Percentiles rank a stretch among this genome's conserved stretches.
These are phyloP conservation scores for Melanostigma gelatinosum DNA, from an alignment of 2,113 vertebrate genomes.

Conservation along the genomic window DNA sequence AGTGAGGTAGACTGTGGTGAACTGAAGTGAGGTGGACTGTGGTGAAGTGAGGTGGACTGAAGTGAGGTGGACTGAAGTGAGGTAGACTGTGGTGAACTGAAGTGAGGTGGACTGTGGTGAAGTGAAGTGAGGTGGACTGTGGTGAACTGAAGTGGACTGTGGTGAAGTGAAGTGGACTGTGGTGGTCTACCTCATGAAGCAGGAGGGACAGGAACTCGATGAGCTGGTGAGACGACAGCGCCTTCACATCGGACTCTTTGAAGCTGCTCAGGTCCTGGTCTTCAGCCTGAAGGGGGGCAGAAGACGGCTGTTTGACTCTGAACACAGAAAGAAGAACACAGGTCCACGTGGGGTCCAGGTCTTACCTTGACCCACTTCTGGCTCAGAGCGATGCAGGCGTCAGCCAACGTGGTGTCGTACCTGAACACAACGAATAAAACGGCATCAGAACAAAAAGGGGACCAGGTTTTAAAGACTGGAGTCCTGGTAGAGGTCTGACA, in stretches of 20 bases:
- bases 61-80: neutral
- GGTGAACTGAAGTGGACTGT: neutral
- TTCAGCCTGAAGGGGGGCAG: slow-evolving; percentile 81
- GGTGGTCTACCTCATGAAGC: slow-evolving; percentile 86
- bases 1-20: too few species aligned
- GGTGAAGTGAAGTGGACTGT: neutral
- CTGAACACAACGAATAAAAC: slow-evolving; percentile 72
- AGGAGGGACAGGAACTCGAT: slow-evolving; percentile 93
- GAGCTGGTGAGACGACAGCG: slow-evolving; percentile 90
- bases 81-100: neutral
- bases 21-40: too few species aligned
- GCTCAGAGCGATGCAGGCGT: slow-evolving; percentile 88
- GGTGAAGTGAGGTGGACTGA: neutral
- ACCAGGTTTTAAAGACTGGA: neutral
- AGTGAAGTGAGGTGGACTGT: neutral
- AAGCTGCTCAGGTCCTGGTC: slow-evolving; percentile 88
- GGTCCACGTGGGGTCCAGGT: neutral
- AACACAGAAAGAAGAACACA: neutral
- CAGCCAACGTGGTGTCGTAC: slow-evolving; percentile 92
- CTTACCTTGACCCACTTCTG: slow-evolving; percentile 90
- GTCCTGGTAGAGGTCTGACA: neutral
- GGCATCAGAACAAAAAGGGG: neutral
- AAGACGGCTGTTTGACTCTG: neutral
- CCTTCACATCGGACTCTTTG: slow-evolving; percentile 85
- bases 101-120: neutral